Evolutionary conservation across 2,797 vertebrate species (phyloP).

Genomic region (Anabacerthia variegaticeps): DNA sequence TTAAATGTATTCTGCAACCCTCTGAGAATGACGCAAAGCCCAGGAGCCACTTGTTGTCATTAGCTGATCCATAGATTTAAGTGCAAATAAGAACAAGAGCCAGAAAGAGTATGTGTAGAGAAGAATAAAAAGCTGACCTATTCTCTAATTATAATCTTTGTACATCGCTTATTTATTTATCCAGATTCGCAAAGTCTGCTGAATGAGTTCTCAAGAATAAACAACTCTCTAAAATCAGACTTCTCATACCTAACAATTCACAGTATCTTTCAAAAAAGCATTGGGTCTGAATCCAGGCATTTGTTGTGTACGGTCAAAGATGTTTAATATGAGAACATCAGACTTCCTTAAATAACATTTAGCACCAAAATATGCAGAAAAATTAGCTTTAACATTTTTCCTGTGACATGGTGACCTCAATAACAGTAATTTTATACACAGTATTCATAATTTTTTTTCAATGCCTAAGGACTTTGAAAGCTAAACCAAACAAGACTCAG

Average conservation of each 20-base stretch:
- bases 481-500: not conserved
- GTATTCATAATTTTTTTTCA: not conserved
- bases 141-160: not conserved
- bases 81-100: not conserved
- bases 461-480: not conserved
- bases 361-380: not conserved
- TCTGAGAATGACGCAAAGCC: not conserved
- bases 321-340: not conserved
- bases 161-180: not conserved
- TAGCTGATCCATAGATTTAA: not conserved
- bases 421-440: not conserved
- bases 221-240: not conserved
- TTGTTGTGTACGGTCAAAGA: not conserved
- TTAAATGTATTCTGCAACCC: not conserved
- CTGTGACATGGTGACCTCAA: not conserved
- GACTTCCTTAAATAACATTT: not conserved
- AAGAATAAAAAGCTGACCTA: not conserved
- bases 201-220: not conserved
- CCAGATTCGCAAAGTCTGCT: not conserved
- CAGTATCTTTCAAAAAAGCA: not conserved
- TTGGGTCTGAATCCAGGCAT: not conserved
- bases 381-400: not conserved
- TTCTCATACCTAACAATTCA: not conserved
- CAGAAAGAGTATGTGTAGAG: not conserved
- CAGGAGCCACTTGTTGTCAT: not conserved